Percentiles rank a stretch among this genome's conserved stretches.
phyloP scores from a whole-genome alignment of 2,113 vertebrate genomes.

The Dipodomys merriami region DNA sequence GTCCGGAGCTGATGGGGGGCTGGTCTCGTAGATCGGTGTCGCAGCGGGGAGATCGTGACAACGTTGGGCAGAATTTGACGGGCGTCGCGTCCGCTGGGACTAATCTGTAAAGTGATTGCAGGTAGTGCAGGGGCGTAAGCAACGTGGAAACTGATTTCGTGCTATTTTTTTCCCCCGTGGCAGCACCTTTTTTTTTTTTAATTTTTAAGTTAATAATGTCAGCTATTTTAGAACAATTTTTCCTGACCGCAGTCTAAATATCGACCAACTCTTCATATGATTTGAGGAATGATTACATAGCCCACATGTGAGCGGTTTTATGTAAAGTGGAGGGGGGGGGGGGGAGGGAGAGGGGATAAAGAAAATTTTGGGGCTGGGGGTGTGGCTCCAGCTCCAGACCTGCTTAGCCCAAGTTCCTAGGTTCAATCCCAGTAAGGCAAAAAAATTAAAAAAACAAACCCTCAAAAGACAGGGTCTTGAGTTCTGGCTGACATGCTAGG shows the following conservation, averaged over 20 bases:
- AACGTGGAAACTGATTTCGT: slow-evolving; percentile 33
- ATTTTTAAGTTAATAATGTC: slow-evolving; percentile 20
- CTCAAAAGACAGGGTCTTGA: too few species aligned
- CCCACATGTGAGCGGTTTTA: slow-evolving; percentile 29
- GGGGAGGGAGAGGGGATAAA: neutral
- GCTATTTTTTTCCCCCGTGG: slow-evolving; percentile 18
- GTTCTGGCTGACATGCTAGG: neutral
- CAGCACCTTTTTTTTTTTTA: neutral
- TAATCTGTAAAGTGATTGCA: slow-evolving; percentile 56
- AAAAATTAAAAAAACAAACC: too few species aligned
- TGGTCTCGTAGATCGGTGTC: neutral
- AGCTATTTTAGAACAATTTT: slow-evolving; percentile 40
- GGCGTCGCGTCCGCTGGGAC: neutral
- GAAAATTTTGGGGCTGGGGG: too few species aligned
- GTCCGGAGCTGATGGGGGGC: neutral
- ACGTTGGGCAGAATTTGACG: slow-evolving; percentile 18
- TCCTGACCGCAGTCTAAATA: neutral
- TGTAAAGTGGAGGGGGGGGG: neutral
- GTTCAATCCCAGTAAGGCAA: too few species aligned
- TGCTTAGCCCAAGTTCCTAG: too few species aligned
- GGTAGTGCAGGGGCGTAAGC: slow-evolving; percentile 46
- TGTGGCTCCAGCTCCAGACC: too few species aligned
- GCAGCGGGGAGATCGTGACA: neutral
- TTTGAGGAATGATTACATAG: slow-evolving; percentile 13
- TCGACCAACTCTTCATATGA: neutral